A percentile compares a stretch with the other conserved stretches of the same genome.
Conservation (phyloP, 2,113 vertebrate species). For the Pyrgilauda ruficollis region DNA sequence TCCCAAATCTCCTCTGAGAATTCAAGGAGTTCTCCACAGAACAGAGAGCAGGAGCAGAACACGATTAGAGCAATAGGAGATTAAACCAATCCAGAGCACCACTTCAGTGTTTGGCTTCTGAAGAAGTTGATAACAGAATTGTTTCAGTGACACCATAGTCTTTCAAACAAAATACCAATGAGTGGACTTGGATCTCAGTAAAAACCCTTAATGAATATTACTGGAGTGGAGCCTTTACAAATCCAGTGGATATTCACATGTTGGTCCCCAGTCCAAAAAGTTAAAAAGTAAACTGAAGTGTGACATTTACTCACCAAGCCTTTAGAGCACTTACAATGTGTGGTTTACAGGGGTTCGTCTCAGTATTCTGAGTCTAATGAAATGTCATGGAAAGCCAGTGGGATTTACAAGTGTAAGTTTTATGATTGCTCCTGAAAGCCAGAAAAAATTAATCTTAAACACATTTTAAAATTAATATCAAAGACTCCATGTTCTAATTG, state of each 20-base stretch:
- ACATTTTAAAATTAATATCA: neutral
- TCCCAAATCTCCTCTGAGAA: neutral
- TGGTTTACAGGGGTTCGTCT: neutral
- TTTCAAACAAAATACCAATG: neutral
- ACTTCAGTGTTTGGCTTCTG: neutral
- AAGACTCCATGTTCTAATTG: neutral
- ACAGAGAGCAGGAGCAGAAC: neutral
- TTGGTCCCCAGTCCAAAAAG: neutral
- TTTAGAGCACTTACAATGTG: neutral
- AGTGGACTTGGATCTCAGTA: neutral
- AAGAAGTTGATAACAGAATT: neutral
- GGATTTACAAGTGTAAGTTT: neutral
- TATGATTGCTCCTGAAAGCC: neutral
- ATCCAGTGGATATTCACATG: neutral
- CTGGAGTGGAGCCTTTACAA: neutral
- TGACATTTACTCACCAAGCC: neutral
- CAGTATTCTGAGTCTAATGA: neutral
- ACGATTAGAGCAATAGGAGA: neutral
- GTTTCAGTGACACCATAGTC: neutral
- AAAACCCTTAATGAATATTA: neutral
- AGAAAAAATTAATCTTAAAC: neutral
- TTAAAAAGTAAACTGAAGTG: neutral
- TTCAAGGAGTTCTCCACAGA: neutral
- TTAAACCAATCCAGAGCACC: neutral
- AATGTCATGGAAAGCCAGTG: neutral